phyloP scores from a whole-genome alignment of 2,113 vertebrate species.

The Megaceryle maxima region DNA sequence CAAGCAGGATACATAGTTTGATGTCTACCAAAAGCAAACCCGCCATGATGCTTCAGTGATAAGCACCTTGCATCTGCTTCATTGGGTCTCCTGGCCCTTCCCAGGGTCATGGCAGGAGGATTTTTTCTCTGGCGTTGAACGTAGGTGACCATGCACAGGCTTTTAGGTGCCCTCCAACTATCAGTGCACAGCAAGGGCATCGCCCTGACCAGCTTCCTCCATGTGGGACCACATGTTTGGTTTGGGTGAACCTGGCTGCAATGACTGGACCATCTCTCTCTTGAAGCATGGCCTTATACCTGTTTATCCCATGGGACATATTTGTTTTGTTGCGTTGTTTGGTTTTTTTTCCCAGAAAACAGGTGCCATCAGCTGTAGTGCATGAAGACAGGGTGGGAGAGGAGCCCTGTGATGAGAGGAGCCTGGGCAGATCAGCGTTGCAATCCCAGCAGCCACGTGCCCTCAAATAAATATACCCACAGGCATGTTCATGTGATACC shows the following conservation, averaged over 20 bases:
- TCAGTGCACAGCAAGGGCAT: no score
- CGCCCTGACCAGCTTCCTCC: accelerated
- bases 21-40: background rate
- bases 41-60: accelerated
- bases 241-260: background rate
- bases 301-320: accelerated
- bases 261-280: background rate
- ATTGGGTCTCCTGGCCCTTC: accelerated
- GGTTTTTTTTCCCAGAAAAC: background rate
- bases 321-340: no score
- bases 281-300: background rate
- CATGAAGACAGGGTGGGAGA: background rate
- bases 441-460: background rate
- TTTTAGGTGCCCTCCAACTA: background rate
- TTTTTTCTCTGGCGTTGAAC: background rate
- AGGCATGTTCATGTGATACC: background rate
- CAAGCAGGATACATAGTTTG: background rate
- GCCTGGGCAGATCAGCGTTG: background rate
- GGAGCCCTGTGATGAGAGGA: background rate
- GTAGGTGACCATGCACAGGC: background rate
- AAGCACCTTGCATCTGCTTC: background rate
- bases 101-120: accelerated
- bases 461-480: background rate
- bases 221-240: accelerated
- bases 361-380: background rate